These are phyloP conservation scores for Agrypnus murinus DNA, from an alignment of 2,888 invertebrate genomes.

Conservation along the genomic window DNA sequence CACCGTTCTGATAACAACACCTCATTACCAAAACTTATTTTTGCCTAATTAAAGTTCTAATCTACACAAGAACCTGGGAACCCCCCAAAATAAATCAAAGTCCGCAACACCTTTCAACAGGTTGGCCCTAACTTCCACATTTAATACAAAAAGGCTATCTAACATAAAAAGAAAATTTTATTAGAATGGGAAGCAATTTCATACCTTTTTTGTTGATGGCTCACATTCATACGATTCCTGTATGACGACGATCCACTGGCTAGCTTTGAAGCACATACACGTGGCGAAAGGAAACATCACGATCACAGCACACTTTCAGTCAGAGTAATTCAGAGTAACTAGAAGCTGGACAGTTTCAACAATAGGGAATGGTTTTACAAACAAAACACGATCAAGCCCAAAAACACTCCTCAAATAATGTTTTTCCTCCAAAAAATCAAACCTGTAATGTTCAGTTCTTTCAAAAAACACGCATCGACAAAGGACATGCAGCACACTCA, in stretches of 20 bases:
- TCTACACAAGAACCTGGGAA: no score
- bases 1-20: no score
- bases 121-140: background rate
- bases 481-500: background rate
- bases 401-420: slow-evolving; percentile 21
- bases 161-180: background rate
- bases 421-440: no score
- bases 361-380: no score
- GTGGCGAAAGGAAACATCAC: slow-evolving; percentile 63
- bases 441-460: slow-evolving; percentile 7
- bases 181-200: background rate
- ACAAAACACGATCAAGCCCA: background rate
- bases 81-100: background rate
- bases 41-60: no score
- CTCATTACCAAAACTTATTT: no score
- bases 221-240: background rate
- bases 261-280: slow-evolving; percentile 60
- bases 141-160: background rate
- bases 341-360: slow-evolving; percentile 32
- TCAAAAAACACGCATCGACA: slow-evolving; percentile 26
- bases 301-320: slow-evolving; percentile 49
- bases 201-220: background rate
- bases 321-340: no score
- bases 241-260: slow-evolving; percentile 33
- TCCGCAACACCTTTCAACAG: slow-evolving; percentile 2